Percentiles rank a stretch among this genome's conserved stretches.
phyloP scores from a whole-genome alignment of 2,113 vertebrate genomes.

The Chaetodon trifascialis region DNA sequence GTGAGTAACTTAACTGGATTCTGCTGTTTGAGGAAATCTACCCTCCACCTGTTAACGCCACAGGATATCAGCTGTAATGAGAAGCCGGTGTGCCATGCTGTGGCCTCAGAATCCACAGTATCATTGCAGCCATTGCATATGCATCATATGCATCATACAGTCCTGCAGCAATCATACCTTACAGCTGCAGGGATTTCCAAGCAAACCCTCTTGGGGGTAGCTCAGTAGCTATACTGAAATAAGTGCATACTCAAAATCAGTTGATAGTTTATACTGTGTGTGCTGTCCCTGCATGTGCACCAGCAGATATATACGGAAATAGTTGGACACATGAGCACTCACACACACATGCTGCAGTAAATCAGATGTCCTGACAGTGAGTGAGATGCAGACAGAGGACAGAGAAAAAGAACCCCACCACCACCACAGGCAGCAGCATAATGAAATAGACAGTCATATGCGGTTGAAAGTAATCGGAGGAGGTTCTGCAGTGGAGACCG shows the following conservation, averaged over 20 bases:
- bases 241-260: conserved; percentile 12
- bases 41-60: conserved; percentile 55
- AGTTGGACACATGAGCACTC: background rate
- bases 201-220: conserved; percentile 14
- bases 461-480: conserved; percentile 43
- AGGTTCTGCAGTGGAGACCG: conserved; percentile 34
- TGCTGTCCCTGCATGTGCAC: background rate
- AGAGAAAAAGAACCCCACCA: conserved; percentile 20
- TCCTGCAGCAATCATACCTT: conserved; percentile 15
- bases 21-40: conserved; percentile 32
- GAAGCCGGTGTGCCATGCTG: conserved; percentile 17
- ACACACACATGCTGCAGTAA: background rate
- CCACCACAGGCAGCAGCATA: conserved; percentile 34
- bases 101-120: conserved; percentile 10
- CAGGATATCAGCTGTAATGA: conserved; percentile 56
- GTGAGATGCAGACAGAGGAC: conserved; percentile 38
- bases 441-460: conserved; percentile 59
- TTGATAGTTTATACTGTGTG: background rate
- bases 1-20: conserved; percentile 49
- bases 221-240: background rate
- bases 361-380: conserved; percentile 55
- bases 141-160: background rate
- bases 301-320: conserved; percentile 4
- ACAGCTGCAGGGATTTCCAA: conserved; percentile 20
- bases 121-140: conserved; percentile 1